Conservation (phyloP, 2,888 invertebrate species). For the Athrips mouffetella region DNA sequence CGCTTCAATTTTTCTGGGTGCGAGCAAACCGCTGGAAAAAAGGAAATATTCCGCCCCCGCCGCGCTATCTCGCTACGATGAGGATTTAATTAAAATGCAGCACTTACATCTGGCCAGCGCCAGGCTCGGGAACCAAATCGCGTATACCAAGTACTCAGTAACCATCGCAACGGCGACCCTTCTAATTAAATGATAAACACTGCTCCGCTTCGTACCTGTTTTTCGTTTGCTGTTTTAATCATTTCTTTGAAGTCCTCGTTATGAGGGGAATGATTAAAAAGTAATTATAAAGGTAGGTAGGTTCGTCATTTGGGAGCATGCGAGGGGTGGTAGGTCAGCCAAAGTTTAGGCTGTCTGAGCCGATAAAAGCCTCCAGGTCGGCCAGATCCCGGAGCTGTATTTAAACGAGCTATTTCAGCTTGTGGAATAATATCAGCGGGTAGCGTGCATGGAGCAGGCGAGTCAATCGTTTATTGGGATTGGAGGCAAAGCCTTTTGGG, state of each 20-base stretch:
- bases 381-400: slow-evolving; percentile 36
- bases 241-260: slow-evolving; percentile 36
- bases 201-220: slow-evolving; percentile 26
- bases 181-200: slow-evolving; percentile 54
- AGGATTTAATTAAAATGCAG: slow-evolving; percentile 63
- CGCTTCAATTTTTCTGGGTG: slow-evolving; percentile 42
- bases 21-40: slow-evolving; percentile 38
- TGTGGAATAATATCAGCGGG: slow-evolving; percentile 24
- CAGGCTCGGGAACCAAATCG: slow-evolving; percentile 17
- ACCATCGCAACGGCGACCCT: slow-evolving; percentile 19
- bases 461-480: slow-evolving; percentile 57
- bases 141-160: slow-evolving; percentile 16
- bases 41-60: slow-evolving; percentile 30
- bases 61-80: slow-evolving; percentile 40
- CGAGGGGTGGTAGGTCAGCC: slow-evolving; percentile 27
- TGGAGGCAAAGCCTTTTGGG: slow-evolving; percentile 49
- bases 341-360: slow-evolving; percentile 51
- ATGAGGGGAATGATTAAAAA: slow-evolving; percentile 30
- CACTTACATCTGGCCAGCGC: slow-evolving; percentile 38
- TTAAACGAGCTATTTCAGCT: slow-evolving; percentile 53
- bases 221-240: slow-evolving; percentile 32
- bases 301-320: slow-evolving; percentile 22
- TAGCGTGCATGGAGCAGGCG: slow-evolving; percentile 28
- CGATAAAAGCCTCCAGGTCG: slow-evolving; percentile 45
- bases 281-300: slow-evolving; percentile 29